A percentile compares a stretch with the other conserved stretches of the same genome.
These are phyloP conservation scores for Drosophila prolongata DNA, from an alignment of 2,888 invertebrate species.

Conservation along the genomic window DNA sequence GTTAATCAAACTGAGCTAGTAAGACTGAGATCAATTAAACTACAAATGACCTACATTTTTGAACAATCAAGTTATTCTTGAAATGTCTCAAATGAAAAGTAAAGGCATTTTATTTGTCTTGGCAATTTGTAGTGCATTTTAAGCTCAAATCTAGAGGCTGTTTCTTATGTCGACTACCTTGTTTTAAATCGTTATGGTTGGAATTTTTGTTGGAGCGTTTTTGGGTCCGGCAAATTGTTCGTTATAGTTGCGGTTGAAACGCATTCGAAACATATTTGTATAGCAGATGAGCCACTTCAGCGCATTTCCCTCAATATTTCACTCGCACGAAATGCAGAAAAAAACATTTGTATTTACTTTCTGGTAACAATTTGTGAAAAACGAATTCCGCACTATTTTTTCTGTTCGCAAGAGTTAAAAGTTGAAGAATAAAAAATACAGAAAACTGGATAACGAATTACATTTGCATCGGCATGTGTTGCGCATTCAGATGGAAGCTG, in stretches of 20 bases:
- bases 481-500: slow-evolving; percentile 2
- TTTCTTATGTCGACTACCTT: background rate
- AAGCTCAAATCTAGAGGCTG: background rate
- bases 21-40: too few species aligned
- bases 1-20: too few species aligned
- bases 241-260: background rate
- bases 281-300: background rate
- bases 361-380: slow-evolving; percentile 22
- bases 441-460: slow-evolving; percentile 13
- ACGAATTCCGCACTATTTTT: background rate
- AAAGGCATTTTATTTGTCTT: background rate
- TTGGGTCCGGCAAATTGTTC: background rate
- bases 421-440: slow-evolving; percentile 1
- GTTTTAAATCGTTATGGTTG: background rate
- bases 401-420: background rate
- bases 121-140: background rate
- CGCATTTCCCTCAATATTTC: background rate
- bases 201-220: background rate
- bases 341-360: slow-evolving; percentile 17
- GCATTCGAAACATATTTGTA: slow-evolving; percentile 2
- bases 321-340: slow-evolving; percentile 3
- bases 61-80: background rate
- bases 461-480: slow-evolving; percentile 15
- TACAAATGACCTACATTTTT: too few species aligned
- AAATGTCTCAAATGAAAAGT: background rate